Evolutionary conservation across 2,888 invertebrate species (phyloP), one percentile per base, ranked within the genome.

Genomic region (Aplocera efformata): DNA sequence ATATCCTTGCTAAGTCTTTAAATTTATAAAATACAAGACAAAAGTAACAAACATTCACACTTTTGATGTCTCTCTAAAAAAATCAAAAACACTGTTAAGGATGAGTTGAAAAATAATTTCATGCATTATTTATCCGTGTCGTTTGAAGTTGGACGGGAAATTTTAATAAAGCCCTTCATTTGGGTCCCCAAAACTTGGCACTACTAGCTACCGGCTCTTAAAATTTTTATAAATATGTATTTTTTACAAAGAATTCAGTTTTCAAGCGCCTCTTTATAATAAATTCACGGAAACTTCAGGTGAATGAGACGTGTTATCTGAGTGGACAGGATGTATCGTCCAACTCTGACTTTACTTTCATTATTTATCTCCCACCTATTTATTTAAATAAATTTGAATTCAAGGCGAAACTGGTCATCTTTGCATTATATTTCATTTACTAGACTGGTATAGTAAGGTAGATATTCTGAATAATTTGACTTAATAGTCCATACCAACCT

Each of bases 121-220:
- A 51, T 69, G 67, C 65, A 74, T 72, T 69, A 74, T 72, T 72
- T 64, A 74, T 71, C 61, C 60, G 58, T 53, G 56, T 58, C 57
- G 60, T 57, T 56, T 43, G 36, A 46, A 60, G 60, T 60, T 58
- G 58, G 61, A 59, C 51, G 56, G 58, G 58, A 67, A 63, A 72
- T 68, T 69, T 69, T 70, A 72, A 72, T 75, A 61, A 71, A 66
- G 60, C 56, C 50, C 32, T 53, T 30, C 43, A 37, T 40, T 47
- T 40, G 37, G 54, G 46, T 54, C 54, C 38, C 41, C 37, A 39
- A 53, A 53, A 54, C 48, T 37, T 33, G 23, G 22, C 37, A 46
- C 9, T 23, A 41, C 33, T 34, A 48, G 40, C 39, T 35, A 32
- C 38, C 13, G 22, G 37, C 28, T 31, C 42, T 32, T 48, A 39